phyloP scores from a whole-genome alignment of 2,797 vertebrate genomes.

The Leptatherina wallacei region DNA sequence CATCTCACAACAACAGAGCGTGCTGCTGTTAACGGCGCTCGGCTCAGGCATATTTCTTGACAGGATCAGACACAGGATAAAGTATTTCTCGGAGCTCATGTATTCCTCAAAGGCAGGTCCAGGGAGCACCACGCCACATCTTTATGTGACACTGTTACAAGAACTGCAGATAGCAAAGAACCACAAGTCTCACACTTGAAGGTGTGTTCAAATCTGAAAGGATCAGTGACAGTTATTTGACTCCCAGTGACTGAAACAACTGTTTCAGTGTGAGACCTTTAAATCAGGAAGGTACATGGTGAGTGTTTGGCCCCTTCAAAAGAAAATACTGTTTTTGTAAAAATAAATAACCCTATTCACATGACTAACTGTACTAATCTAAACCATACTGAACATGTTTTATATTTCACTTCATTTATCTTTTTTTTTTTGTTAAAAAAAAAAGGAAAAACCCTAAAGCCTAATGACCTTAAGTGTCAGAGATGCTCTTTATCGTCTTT shows the following conservation, averaged over 20 bases:
- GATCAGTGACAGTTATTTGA: background rate
- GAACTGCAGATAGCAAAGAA: background rate
- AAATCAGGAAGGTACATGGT: background rate
- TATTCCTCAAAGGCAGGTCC: conserved; percentile 26
- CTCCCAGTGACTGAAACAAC: background rate
- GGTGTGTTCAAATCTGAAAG: conserved; percentile 16
- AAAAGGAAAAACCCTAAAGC: background rate
- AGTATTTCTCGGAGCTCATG: conserved; percentile 32
- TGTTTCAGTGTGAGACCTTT: background rate
- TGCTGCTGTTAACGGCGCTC: conserved; percentile 46
- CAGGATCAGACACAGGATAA: conserved; percentile 24
- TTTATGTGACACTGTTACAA: conserved; percentile 21
- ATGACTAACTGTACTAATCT: background rate
- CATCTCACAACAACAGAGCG: conserved; percentile 23
- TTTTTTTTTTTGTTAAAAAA: background rate
- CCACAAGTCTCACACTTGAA: background rate
- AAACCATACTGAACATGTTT: background rate
- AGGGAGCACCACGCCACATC: conserved; percentile 19
- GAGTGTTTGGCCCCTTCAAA: background rate
- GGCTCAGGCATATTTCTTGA: conserved; percentile 32
- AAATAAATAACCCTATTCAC: background rate
- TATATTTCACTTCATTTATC: background rate
- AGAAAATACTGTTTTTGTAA: background rate
- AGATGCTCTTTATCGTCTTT: background rate
- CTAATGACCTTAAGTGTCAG: background rate